These are phyloP conservation scores for Sepiola atlantica DNA, from an alignment of 2,888 invertebrate species.

Conservation along the genomic window DNA sequence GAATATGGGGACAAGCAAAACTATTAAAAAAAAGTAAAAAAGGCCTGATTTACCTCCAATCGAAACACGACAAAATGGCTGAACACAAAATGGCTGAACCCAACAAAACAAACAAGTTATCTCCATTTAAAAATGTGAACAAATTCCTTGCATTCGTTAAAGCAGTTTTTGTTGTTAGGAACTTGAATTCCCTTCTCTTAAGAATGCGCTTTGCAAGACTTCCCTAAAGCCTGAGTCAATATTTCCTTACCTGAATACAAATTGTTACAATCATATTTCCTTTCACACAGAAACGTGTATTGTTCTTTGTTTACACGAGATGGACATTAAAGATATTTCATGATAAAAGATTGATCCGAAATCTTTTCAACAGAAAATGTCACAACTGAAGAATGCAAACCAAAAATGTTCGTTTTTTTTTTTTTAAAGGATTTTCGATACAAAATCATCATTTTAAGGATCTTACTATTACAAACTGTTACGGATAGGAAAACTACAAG, in stretches of 20 bases:
- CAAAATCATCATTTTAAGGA: too few species aligned
- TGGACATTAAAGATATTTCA: not conserved
- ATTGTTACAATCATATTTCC: not conserved
- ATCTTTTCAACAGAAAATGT: not conserved
- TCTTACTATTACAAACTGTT: too few species aligned
- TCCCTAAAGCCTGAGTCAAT: not conserved
- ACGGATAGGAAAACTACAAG: too few species aligned
- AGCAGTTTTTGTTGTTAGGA: not conserved
- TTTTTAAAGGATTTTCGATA: too few species aligned
- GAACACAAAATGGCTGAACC: not conserved
- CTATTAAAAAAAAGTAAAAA: too few species aligned
- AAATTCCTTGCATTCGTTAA: not conserved
- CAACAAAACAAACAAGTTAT: not conserved
- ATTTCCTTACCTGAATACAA: not conserved
- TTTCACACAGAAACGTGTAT: not conserved
- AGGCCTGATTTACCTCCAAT: not conserved
- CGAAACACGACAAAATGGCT: not conserved
- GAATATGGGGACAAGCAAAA: too few species aligned
- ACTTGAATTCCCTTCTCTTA: not conserved
- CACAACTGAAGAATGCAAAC: not conserved
- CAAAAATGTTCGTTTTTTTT: not conserved
- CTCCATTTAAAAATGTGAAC: not conserved
- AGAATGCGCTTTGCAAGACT: not conserved
- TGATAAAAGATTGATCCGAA: not conserved
- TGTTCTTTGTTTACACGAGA: not conserved